Conservation (phyloP, 2,113 vertebrate genomes). For the Synchiropus splendidus region DNA sequence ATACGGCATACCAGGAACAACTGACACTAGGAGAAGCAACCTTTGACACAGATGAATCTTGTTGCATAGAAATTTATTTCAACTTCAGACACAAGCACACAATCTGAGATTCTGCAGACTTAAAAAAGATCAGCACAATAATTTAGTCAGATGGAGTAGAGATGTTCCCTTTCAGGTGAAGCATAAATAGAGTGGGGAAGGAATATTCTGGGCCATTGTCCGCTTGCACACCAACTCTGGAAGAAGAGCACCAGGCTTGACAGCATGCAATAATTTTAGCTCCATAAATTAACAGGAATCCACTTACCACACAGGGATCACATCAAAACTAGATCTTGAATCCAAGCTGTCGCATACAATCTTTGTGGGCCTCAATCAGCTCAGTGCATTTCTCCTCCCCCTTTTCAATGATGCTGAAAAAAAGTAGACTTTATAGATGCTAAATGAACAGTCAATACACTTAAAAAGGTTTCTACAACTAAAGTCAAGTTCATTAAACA, state of each 20-base stretch:
- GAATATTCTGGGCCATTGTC: slow-evolving; percentile 10
- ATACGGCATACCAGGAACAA: slow-evolving; percentile 51
- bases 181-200: slow-evolving; percentile 47
- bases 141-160: background rate
- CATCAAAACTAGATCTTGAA: slow-evolving; percentile 83
- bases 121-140: slow-evolving; percentile 12
- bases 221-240: slow-evolving; percentile 39
- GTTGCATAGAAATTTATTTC: slow-evolving; percentile 69
- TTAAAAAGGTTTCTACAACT: too few relatives aligned
- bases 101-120: slow-evolving; percentile 17
- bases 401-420: slow-evolving; percentile 88
- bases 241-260: slow-evolving; percentile 4
- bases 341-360: slow-evolving; percentile 92
- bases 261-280: too few relatives aligned
- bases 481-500: too few relatives aligned
- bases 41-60: background rate
- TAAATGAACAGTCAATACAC: too few relatives aligned
- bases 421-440: too few relatives aligned
- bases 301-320: slow-evolving; percentile 48
- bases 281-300: too few relatives aligned
- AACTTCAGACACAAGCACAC: slow-evolving; percentile 22
- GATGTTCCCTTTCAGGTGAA: slow-evolving; percentile 1
- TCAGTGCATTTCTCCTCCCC: slow-evolving; percentile 84
- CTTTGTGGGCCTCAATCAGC: slow-evolving; percentile 95
- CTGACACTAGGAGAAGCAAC: slow-evolving; percentile 21